Conservation (phyloP, 2,888 invertebrate species). For the Herminia tarsipennalis region DNA sequence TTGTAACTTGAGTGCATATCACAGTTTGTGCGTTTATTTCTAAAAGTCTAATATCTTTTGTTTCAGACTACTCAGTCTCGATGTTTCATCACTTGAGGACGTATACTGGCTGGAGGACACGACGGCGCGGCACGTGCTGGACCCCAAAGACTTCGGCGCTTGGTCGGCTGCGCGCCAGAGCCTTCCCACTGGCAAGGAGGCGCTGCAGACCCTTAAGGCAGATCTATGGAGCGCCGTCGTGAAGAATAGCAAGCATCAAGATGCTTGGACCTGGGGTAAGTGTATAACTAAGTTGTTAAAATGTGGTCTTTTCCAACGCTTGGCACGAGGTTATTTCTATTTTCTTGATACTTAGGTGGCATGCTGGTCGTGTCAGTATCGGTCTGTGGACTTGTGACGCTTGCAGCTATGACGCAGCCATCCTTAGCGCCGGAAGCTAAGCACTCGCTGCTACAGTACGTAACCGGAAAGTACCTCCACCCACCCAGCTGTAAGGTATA, state of each 20-base stretch:
- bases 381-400: conserved; percentile 94
- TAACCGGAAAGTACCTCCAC: conserved; percentile 95
- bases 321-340: too few relatives aligned
- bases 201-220: conserved; percentile 91
- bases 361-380: conserved; percentile 96
- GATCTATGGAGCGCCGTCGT: conserved; percentile 95
- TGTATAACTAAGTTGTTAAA: too few relatives aligned
- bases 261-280: conserved; percentile 95
- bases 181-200: conserved; percentile 92
- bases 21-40: too few relatives aligned
- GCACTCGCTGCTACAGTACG: conserved; percentile 95
- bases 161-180: conserved; percentile 94
- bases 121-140: conserved; percentile 90
- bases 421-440: conserved; percentile 96
- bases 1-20: too few relatives aligned
- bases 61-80: conserved; percentile 89
- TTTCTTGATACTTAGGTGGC: conserved; percentile 85
- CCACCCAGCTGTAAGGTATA: conserved; percentile 93
- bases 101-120: conserved; percentile 96
- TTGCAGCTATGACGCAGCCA: conserved; percentile 96
- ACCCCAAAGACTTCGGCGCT: conserved; percentile 90
- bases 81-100: conserved; percentile 94
- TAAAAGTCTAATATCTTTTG: too few relatives aligned
- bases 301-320: too few relatives aligned
- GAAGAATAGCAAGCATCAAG: conserved; percentile 93